A percentile compares a stretch with the other conserved stretches of the same genome.
phyloP scores from a whole-genome alignment of 1,140 invertebrate genomes.

The Lordiphosa clarofinis region DNA sequence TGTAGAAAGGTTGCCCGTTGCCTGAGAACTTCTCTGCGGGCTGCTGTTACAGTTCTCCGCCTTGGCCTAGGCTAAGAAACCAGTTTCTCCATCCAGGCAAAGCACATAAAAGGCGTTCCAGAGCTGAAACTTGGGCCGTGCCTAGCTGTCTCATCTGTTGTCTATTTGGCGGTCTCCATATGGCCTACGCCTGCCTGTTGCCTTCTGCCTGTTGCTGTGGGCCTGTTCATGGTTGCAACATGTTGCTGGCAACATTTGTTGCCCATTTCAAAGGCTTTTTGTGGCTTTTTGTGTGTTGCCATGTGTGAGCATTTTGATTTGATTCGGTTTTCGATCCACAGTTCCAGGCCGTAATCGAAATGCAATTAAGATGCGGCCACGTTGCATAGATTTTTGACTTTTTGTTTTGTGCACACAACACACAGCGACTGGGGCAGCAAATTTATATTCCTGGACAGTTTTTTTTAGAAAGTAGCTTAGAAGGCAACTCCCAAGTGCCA shows the following conservation, averaged over 20 bases:
- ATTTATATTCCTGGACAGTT: conserved; percentile 62
- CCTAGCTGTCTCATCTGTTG: conserved; percentile 69
- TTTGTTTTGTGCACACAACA: conserved; percentile 31
- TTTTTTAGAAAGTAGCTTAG: conserved; percentile 63
- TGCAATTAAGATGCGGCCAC: conserved; percentile 67
- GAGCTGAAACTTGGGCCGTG: conserved; percentile 50
- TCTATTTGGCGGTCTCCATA: conserved; percentile 57
- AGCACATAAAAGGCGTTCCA: conserved; percentile 55
- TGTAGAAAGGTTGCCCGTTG: conserved; percentile 34
- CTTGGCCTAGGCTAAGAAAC: conserved; percentile 28
- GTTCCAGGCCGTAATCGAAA: conserved; percentile 64
- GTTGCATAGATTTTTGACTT: conserved; percentile 25
- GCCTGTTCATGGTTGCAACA: conserved; percentile 59
- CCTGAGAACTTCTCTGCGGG: conserved; percentile 35
- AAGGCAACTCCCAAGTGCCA: conserved; percentile 50
- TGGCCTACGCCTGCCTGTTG: conserved; percentile 26
- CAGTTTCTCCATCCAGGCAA: conserved; percentile 36
- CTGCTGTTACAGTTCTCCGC: conserved; percentile 63
- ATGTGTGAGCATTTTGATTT: conserved; percentile 37
- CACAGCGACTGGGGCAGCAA: conserved; percentile 35
- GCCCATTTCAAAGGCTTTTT: conserved; percentile 11
- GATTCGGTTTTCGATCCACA: conserved; percentile 52
- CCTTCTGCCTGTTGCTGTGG: conserved; percentile 47
- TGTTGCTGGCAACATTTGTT: conserved; percentile 56
- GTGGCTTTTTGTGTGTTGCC: not conserved